Base-by-base conservation (phyloP, 2,113 vertebrate species). In the Catharus bicknelli region DNA sequence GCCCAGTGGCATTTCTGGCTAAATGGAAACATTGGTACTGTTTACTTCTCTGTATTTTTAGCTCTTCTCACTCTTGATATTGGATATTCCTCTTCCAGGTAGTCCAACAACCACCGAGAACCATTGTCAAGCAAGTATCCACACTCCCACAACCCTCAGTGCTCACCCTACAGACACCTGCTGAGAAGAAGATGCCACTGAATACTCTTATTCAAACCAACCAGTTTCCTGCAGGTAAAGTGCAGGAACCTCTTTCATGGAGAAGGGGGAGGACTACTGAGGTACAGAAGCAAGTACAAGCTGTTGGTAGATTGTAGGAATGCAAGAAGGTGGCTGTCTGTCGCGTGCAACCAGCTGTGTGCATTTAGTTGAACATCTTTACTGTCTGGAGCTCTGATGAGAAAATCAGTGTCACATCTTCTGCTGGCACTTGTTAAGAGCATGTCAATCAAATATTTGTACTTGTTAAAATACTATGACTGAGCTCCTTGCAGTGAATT, bases 91-190 rank as follows among this genome's bases (percentile, higher is more conserved):
- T n/a, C 67, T 93, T 93, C 50, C 93, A 99, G 98, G 95, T 98
- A 74, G 97, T 98, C 76, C 98, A 98, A 13, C 98, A 98, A 45
- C 93, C 98, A 51, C 78, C 97, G 16, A 97, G 96, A 94, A 55
- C 95, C 14, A 16, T 94, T 85, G 83, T 96, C 43, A 98, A 98
- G 91, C 97, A 97, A 84, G 86, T 96, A 45, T 94, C 96, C 29
- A 38, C 95, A 0, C 58, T 95, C 79, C 68, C 97, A 1, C 91
- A 91, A 47, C 78, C 96, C 40, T 80, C 97, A 64, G 20, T 82
- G 7, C 81, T 96, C 95, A 93, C 96, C 59, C 59, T 97, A 48
- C 97, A 96, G 88, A 95, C 95, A 76, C 50, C 96, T 79, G 84
- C 78, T 78, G 96, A 95, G 87, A 97, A 96, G 5, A 95, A 87